Evolutionary conservation across 2,113 vertebrate genomes (phyloP), one percentile per base, ranked within the genome.

Genomic region (Todiramphus saurophagus): DNA sequence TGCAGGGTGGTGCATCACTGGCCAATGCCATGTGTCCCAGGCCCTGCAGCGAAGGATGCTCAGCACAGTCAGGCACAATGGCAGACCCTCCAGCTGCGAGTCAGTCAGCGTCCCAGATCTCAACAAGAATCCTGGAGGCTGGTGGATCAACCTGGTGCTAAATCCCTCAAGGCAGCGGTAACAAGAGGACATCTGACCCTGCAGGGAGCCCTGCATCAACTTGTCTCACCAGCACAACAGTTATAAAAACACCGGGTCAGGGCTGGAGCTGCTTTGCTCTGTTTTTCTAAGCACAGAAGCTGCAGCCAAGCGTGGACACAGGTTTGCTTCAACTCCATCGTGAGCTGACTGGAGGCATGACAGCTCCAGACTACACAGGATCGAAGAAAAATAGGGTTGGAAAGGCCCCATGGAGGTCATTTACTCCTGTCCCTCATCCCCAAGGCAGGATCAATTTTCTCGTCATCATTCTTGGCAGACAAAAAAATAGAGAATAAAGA

Each of bases 31-130:
- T 0, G 3, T 0, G 12, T 31, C 28, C 67, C 81, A 41, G 30
- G 44, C 39, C 39, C 50, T 27, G 25, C 16, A 39, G 50, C 1
- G 0, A 74, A 70, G 48, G 41, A 33, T 2, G 1, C n/a, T 60
- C 0, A 0, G 63, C 3, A 10, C 48, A 69, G 17, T 3, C 25
- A 21, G 41, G 27, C 51, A 58, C 35, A 64, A 25, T 0, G 4
- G n/a, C 64, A 77, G 33, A 11, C 10, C 4, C 37, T 84, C 39
- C 46, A 50, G 23, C 51, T 4, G 4, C 15, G 56, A 67, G 9
- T 41, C 53, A 90, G 23, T 2, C 30, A 37, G 20, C 15, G 3
- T 8, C 59, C 75, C 41, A 48, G 50, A 39, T 27, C 44, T 51
- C 39, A 33, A 19, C 16, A 51, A 58, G 37, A 41, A 80, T 18